Conservation (phyloP, 30 jellyfish, hydroid and myxozoan genomes). For the Haliclystus octoradiatus region DNA sequence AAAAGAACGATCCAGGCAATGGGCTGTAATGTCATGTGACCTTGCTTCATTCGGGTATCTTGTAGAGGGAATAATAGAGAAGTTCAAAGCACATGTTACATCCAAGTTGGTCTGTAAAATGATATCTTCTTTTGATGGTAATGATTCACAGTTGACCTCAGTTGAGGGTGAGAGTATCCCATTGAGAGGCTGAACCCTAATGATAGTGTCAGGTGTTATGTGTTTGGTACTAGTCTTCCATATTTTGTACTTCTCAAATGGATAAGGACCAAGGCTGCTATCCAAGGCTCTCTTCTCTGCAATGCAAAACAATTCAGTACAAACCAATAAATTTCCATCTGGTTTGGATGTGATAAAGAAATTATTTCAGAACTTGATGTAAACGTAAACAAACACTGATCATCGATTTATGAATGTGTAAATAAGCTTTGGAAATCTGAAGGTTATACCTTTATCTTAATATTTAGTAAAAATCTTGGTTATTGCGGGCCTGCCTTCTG, state of each 20-base stretch:
- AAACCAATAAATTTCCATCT: no score
- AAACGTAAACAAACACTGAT: no score
- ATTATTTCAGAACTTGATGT: no score
- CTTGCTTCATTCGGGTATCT: constrained; percentile 41
- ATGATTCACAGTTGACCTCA: constrained; percentile 30
- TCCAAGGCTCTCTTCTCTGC: constrained; percentile 27
- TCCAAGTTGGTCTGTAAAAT: not conserved
- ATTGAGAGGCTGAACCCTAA: constrained; percentile 48
- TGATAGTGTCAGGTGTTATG: constrained; percentile 29
- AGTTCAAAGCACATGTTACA: not conserved
- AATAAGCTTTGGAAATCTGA: no score
- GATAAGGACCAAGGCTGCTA: constrained; percentile 57
- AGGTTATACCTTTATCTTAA: no score
- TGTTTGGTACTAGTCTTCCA: constrained; percentile 39
- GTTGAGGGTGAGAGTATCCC: constrained; percentile 38
- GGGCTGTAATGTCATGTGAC: constrained; percentile 43
- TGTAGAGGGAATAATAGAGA: constrained; percentile 40
- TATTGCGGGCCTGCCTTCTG: no score
- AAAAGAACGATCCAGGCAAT: constrained; percentile 45
- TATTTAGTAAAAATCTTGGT: no score
- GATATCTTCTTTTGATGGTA: not conserved
- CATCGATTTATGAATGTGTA: no score
- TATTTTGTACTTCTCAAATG: constrained; percentile 35
- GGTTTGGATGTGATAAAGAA: no score
- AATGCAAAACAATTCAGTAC: no score